A percentile compares a stretch with the other conserved stretches of the same genome.
Evolutionary conservation across 2,113 vertebrate species (phyloP).

Genomic region (Caloenas nicobarica): DNA sequence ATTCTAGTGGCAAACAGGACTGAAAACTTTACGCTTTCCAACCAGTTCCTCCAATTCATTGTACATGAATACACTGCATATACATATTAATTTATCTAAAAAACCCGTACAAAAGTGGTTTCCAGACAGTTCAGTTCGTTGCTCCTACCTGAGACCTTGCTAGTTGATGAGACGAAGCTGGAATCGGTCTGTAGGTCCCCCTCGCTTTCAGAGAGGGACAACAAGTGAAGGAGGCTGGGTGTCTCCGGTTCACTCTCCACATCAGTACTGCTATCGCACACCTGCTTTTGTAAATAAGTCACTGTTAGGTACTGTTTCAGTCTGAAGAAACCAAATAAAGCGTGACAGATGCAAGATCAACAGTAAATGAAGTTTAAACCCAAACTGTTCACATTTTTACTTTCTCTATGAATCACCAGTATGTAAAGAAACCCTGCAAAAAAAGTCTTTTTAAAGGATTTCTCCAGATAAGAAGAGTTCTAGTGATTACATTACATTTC

Average conservation of each 20-base stretch:
- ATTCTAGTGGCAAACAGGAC: not conserved
- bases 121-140: not conserved
- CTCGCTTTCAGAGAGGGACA: conserved; percentile 60
- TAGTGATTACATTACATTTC: not conserved
- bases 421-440: fast-evolving
- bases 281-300: conserved; percentile 38
- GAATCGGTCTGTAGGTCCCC: conserved; percentile 46
- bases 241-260: conserved; percentile 62
- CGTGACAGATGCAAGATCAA: not conserved
- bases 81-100: not conserved
- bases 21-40: not conserved
- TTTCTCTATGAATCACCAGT: not conserved
- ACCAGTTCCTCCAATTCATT: not conserved
- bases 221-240: not conserved
- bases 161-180: conserved; percentile 36
- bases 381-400: not conserved
- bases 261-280: conserved; percentile 58
- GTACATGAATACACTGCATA: not conserved
- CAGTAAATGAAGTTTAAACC: not conserved
- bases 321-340: not conserved
- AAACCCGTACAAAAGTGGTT: not conserved
- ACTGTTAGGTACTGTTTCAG: not conserved
- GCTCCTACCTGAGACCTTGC: conserved; percentile 67
- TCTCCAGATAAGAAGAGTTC: not conserved
- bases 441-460: not conserved